phyloP scores from a whole-genome alignment of 2,113 vertebrate species.

The Aspiorhynchus laticeps region DNA sequence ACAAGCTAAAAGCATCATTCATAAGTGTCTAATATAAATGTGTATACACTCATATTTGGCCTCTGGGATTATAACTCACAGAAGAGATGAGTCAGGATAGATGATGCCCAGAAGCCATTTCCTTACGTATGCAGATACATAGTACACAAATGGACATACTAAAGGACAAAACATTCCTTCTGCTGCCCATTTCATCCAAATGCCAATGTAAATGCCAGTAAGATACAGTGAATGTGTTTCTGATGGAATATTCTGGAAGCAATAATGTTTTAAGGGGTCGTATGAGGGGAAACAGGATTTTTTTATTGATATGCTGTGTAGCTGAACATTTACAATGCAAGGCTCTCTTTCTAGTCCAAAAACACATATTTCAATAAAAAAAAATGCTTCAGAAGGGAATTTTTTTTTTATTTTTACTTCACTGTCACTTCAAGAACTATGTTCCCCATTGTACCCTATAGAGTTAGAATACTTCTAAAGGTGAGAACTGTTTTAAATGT shows the following conservation, averaged over 20 bases:
- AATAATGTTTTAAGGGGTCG: background rate
- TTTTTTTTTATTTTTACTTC: background rate
- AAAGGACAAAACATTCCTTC: slow-evolving; percentile 9
- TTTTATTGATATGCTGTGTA: background rate
- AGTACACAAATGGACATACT: slow-evolving; percentile 23
- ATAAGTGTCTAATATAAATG: background rate
- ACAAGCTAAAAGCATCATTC: slow-evolving; percentile 1
- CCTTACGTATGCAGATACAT: background rate
- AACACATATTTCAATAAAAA: too few relatives aligned
- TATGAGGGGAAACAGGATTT: background rate
- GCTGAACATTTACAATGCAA: background rate
- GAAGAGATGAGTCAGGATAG: slow-evolving; percentile 32
- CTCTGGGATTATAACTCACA: background rate
- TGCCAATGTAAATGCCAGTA: background rate
- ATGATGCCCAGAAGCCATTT: slow-evolving; percentile 40
- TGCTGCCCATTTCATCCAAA: background rate
- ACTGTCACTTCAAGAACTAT: background rate
- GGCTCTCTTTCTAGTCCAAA: background rate
- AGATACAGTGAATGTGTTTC: background rate
- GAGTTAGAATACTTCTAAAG: background rate
- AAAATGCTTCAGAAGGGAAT: too few relatives aligned
- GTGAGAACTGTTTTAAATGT: slow-evolving; percentile 4
- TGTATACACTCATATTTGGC: background rate
- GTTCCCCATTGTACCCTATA: background rate
- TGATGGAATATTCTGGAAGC: background rate